phyloP scores from a whole-genome alignment of 2,888 invertebrate species.

The Antheraea yamamai region DNA sequence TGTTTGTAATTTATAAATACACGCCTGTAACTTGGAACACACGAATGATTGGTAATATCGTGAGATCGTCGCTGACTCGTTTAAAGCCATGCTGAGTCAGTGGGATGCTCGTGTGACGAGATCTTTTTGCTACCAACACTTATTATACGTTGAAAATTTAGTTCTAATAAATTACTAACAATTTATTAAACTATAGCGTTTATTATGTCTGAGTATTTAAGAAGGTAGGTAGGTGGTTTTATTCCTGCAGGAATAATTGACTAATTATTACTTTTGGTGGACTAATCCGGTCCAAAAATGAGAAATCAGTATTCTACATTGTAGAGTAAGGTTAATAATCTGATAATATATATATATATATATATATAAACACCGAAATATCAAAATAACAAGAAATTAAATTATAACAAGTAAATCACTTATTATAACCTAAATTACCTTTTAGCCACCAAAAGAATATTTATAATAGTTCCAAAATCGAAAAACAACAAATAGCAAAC shows the following conservation, averaged over 20 bases:
- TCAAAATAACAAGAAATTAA: not conserved
- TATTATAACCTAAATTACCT: not conserved
- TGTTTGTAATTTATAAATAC: not conserved
- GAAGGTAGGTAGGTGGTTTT: too few relatives aligned
- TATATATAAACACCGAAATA: not conserved
- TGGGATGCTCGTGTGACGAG: conserved; percentile 33
- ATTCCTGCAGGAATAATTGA: too few relatives aligned
- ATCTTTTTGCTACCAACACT: conserved; percentile 41
- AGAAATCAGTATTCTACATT: not conserved
- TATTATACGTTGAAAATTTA: not conserved
- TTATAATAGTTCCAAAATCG: not conserved
- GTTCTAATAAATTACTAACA: not conserved
- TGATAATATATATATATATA: not conserved
- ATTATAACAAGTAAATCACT: not conserved
- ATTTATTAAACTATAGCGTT: too few relatives aligned
- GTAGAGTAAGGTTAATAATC: not conserved
- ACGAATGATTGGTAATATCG: conserved; percentile 33
- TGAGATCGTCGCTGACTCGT: conserved; percentile 62
- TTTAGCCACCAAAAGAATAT: not conserved
- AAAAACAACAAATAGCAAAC: not conserved
- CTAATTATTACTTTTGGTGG: too few relatives aligned
- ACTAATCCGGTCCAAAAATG: not conserved
- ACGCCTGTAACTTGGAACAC: conserved; percentile 30
- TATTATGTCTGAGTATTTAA: too few relatives aligned
- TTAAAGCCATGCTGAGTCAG: conserved; percentile 69